Evolutionary conservation across 2,797 vertebrate species (phyloP).

Genomic region (Clarias fuscus): DNA sequence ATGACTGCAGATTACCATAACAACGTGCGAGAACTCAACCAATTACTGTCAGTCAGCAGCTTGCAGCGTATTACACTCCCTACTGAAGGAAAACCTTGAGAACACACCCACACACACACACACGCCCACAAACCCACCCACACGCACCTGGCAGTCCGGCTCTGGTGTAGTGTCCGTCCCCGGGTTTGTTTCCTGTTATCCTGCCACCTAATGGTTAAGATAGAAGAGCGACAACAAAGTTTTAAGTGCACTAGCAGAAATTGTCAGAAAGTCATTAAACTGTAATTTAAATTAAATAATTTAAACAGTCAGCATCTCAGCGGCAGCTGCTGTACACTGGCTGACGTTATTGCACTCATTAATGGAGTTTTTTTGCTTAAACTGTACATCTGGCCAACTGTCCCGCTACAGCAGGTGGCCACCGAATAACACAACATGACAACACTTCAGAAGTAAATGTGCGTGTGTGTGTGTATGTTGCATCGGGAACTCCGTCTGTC

Average conservation of each 20-base stretch:
- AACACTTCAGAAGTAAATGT: constrained; percentile 25
- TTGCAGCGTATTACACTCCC: constrained; percentile 3
- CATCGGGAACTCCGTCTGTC: constrained; percentile 12
- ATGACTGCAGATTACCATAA: constrained; percentile 10
- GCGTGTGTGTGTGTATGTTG: background rate
- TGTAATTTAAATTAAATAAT: constrained; percentile 35
- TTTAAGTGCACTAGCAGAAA: background rate
- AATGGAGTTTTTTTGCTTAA: constrained; percentile 33
- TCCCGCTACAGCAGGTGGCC: constrained; percentile 39
- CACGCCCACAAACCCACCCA: constrained; percentile 16
- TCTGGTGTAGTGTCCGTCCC: constrained; percentile 89
- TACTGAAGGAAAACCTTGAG: background rate
- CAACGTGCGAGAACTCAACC: constrained; percentile 9
- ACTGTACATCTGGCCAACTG: constrained; percentile 44
- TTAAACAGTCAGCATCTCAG: constrained; percentile 19
- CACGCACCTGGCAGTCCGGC: constrained; percentile 87
- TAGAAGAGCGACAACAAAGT: constrained; percentile 21
- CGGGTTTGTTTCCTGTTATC: constrained; percentile 85
- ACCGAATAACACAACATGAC: constrained; percentile 29
- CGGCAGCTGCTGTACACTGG: constrained; percentile 25
- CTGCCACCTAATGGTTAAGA: constrained; percentile 80
- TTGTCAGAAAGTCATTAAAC: constrained; percentile 25
- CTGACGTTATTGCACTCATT: constrained; percentile 34
- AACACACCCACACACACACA: constrained; percentile 63
- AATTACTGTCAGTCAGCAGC: constrained; percentile 36